These are phyloP conservation scores for Myiothlypis coronata DNA, from an alignment of 2,797 vertebrate species.

Conservation along the genomic window DNA sequence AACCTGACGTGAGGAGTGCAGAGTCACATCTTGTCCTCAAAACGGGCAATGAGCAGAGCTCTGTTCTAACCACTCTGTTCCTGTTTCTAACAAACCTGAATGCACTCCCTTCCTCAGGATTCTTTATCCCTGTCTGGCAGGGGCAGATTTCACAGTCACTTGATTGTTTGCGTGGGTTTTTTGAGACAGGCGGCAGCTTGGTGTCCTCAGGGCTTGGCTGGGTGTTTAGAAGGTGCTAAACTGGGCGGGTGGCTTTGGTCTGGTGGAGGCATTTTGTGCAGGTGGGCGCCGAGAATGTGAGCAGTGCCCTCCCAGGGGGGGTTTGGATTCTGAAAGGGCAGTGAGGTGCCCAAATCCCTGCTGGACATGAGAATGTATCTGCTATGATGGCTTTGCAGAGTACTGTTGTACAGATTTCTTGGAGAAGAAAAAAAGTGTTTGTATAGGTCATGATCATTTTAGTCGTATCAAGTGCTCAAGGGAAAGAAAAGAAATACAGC, in stretches of 20 bases:
- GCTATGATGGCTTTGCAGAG: background rate
- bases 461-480: background rate
- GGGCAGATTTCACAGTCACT: background rate
- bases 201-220: fast-evolving
- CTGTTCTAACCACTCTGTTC: fast-evolving
- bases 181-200: background rate
- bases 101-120: background rate
- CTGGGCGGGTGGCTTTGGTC: background rate
- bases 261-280: background rate
- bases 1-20: background rate
- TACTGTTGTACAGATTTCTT: background rate
- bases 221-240: background rate
- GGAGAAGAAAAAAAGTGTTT: background rate
- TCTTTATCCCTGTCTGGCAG: background rate
- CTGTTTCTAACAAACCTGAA: background rate
- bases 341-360: background rate
- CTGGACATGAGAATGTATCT: background rate
- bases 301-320: background rate
- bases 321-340: background rate
- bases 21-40: background rate
- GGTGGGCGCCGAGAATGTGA: background rate
- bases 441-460: background rate
- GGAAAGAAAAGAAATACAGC: background rate
- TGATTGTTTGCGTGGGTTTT: background rate
- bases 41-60: background rate